Conservation (phyloP, 2,113 vertebrate species). For the Malurus cyaneus region DNA sequence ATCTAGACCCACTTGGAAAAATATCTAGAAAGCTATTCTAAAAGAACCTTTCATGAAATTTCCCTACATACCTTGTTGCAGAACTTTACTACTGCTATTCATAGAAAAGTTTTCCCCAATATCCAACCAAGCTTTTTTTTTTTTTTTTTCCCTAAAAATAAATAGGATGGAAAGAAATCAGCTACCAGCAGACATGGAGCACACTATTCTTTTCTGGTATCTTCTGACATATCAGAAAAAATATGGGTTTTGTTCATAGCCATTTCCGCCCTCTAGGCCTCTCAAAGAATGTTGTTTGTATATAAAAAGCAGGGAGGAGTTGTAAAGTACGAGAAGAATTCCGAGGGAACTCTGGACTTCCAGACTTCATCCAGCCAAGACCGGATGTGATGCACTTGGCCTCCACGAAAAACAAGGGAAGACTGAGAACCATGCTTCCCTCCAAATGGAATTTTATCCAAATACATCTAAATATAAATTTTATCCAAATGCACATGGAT, state of each 20-base stretch:
- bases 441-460: background rate
- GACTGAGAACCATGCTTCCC: background rate
- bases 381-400: background rate
- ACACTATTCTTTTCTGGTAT: background rate
- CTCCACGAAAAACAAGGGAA: background rate
- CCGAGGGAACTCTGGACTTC: conserved; percentile 16
- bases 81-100: background rate
- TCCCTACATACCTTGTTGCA: background rate
- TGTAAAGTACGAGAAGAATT: conserved; percentile 26
- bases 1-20: background rate
- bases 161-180: background rate
- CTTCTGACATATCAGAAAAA: conserved; percentile 31
- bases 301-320: conserved; percentile 46
- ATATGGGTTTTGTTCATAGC: background rate
- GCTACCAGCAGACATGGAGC: background rate
- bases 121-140: background rate
- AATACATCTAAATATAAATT: background rate
- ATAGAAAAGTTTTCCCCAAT: background rate
- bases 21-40: background rate
- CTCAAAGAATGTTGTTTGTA: conserved; percentile 38
- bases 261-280: conserved; percentile 13
- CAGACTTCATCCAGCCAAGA: background rate
- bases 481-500: background rate
- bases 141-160: background rate
- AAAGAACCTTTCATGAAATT: background rate